phyloP scores from a whole-genome alignment of 2,113 vertebrate species.

The Excalfactoria chinensis region DNA sequence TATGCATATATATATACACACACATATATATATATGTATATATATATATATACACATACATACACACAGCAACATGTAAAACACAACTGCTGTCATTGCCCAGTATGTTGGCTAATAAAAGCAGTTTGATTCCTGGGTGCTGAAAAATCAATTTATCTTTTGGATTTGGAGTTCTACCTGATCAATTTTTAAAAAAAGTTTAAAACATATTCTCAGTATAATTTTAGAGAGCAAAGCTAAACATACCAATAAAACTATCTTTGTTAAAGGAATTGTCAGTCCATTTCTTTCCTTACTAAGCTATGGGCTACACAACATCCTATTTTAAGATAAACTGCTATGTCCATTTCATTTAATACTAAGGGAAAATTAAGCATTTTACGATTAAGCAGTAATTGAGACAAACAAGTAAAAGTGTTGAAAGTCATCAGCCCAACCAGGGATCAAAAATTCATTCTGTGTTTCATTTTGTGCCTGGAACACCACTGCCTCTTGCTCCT shows the following conservation, averaged over 20 bases:
- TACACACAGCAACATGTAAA: neutral
- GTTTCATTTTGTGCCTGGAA: neutral
- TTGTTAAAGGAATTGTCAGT: neutral
- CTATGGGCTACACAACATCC: neutral
- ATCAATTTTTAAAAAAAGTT: conserved; percentile 10
- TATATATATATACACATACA: too few relatives aligned
- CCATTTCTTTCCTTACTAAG: neutral
- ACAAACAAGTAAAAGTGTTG: neutral
- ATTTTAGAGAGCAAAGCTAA: neutral
- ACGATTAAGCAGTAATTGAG: neutral
- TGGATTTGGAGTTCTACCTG: neutral
- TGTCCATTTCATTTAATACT: neutral
- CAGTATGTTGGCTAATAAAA: neutral
- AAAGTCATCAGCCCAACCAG: neutral
- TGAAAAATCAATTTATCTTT: neutral
- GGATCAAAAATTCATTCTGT: neutral
- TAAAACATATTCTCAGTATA: neutral
- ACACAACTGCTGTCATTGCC: neutral
- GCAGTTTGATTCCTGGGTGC: neutral
- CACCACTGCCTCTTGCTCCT: neutral
- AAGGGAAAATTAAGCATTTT: neutral
- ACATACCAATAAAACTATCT: neutral
- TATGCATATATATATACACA: too few relatives aligned
- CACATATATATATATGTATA: too few relatives aligned
- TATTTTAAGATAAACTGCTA: neutral